Conservation (phyloP, 2,797 vertebrate genomes). For the Cossypha dichroa region DNA sequence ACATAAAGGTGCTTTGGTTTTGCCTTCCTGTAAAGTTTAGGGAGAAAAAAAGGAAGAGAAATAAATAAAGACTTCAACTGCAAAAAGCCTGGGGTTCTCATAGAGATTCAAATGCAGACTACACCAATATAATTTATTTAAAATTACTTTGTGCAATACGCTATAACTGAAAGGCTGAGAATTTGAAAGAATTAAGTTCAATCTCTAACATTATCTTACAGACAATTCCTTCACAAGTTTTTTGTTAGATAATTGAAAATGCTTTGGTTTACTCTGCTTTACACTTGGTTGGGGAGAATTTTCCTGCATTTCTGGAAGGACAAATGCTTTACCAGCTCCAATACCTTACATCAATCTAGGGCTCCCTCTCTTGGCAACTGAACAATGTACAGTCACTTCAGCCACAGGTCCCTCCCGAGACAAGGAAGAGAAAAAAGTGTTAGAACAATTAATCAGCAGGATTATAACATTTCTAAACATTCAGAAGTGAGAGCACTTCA, state of each 20-base stretch:
- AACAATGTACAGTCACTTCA: not conserved
- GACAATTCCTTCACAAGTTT: not conserved
- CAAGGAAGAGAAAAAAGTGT: not conserved
- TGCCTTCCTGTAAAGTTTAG: not conserved
- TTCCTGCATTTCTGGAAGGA: not conserved
- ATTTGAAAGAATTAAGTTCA: not conserved
- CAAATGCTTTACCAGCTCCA: not conserved
- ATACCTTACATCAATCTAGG: not conserved
- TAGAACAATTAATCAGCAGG: not conserved
- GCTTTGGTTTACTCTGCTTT: not conserved
- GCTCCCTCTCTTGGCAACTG: conserved; percentile 30
- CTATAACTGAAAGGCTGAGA: not conserved
- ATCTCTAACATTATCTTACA: not conserved
- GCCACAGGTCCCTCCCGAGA: not conserved
- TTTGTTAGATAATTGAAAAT: not conserved
- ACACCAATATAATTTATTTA: accelerated
- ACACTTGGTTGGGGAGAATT: not conserved
- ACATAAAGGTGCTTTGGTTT: not conserved
- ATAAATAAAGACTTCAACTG: not conserved
- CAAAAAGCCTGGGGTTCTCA: not conserved
- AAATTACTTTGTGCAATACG: not conserved
- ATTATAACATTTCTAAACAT: not conserved
- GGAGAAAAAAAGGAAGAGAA: not conserved
- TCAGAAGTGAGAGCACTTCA: not conserved
- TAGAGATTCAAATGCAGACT: not conserved